A percentile compares a stretch with the other conserved stretches of the same genome.
Evolutionary conservation across 2,888 invertebrate genomes (phyloP).

Genomic region (Embidobia sp.): DNA sequence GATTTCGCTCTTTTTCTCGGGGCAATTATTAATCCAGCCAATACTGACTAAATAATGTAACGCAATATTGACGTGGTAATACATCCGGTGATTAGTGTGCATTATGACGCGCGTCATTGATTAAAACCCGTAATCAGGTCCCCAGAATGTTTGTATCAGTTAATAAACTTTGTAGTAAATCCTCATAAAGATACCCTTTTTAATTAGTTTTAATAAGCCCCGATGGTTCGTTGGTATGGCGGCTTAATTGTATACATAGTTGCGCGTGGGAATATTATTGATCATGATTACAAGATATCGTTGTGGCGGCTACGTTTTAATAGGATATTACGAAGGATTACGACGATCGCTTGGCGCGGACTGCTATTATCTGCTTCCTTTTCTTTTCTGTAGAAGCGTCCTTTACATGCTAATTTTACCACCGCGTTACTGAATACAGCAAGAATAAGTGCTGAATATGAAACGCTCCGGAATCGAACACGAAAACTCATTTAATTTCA

Average conservation of each 20-base stretch:
- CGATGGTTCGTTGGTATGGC: constrained; percentile 22
- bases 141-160: constrained; percentile 32
- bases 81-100: constrained; percentile 17
- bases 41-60: constrained; percentile 1
- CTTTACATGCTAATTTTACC: constrained; percentile 48
- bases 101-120: constrained; percentile 23
- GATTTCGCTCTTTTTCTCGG: not conserved
- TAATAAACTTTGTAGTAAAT: constrained; percentile 30
- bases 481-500: constrained; percentile 36
- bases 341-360: constrained; percentile 29
- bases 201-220: constrained; percentile 39
- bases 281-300: constrained; percentile 49
- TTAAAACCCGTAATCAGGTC: constrained; percentile 23
- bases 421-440: constrained; percentile 43
- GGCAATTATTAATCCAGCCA: constrained; percentile 4
- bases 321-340: constrained; percentile 54
- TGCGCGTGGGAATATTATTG: constrained; percentile 47
- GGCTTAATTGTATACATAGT: constrained; percentile 41
- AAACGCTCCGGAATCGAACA: constrained; percentile 38
- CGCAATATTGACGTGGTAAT: constrained; percentile 8
- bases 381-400: constrained; percentile 31
- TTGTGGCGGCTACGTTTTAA: constrained; percentile 39
- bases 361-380: constrained; percentile 39
- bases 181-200: no score
- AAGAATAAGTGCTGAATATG: constrained; percentile 42